Evolutionary conservation across 2,113 vertebrate species (phyloP).

Genomic region (Hipposideros armiger): DNA sequence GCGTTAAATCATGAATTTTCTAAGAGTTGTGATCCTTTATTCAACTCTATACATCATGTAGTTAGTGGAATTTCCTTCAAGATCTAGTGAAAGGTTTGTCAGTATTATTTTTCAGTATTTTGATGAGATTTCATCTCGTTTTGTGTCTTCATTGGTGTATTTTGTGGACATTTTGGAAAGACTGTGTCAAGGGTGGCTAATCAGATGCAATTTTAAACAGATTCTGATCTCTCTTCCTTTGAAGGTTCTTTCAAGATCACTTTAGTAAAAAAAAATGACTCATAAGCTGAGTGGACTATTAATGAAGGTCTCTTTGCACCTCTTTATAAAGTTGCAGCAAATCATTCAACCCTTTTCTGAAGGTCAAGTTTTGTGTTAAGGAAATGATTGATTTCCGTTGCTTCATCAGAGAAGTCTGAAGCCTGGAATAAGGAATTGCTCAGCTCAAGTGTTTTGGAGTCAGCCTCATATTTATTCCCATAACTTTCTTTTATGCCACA

Average conservation of each 20-base stretch:
- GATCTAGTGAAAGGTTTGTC: neutral
- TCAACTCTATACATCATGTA: neutral
- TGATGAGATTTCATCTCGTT: neutral
- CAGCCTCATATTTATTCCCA: constrained; percentile 76
- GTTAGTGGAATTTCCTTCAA: constrained; percentile 42
- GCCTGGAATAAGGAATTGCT: constrained; percentile 75
- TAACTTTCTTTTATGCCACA: constrained; percentile 69
- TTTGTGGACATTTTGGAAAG: neutral
- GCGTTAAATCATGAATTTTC: neutral
- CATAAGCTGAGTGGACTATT: constrained; percentile 68
- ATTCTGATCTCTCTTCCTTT: constrained; percentile 67
- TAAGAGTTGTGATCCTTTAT: neutral
- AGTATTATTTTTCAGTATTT: constrained; percentile 53
- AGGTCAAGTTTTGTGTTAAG: constrained; percentile 74
- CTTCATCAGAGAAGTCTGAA: constrained; percentile 77
- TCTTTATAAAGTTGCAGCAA: constrained; percentile 74
- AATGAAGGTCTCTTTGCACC: constrained; percentile 75
- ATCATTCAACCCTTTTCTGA: constrained; percentile 78
- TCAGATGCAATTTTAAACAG: constrained; percentile 64
- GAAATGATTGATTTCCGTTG: constrained; percentile 81
- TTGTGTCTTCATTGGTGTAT: neutral
- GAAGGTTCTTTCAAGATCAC: constrained; percentile 77
- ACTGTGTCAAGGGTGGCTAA: constrained; percentile 33
- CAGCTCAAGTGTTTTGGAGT: constrained; percentile 75
- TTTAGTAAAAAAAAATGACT: constrained; percentile 47